Percentiles rank a stretch among this genome's conserved stretches.
phyloP scores from a whole-genome alignment of 2,113 vertebrate species.

The Hippocampus zosterae region DNA sequence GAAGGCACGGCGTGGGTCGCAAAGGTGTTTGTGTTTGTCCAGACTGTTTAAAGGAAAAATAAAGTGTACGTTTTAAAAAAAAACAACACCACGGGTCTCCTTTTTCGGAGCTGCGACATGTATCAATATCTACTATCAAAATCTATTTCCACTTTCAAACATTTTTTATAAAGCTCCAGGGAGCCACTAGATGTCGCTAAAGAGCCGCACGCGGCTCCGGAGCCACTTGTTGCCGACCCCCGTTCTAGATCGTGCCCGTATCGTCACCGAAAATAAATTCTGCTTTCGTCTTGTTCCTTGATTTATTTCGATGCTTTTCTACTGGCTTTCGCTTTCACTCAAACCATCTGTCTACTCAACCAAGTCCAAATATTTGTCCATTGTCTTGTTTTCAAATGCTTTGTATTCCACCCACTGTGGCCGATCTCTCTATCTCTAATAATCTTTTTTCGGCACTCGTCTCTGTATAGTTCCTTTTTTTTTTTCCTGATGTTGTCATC shows the following conservation, averaged over 20 bases:
- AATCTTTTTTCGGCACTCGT: slow-evolving; percentile 5
- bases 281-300: neutral
- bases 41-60: too few relatives aligned
- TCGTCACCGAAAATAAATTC: neutral
- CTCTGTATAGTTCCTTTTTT: neutral
- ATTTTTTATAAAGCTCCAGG: too few relatives aligned
- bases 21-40: too few relatives aligned
- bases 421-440: too few relatives aligned
- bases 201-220: too few relatives aligned
- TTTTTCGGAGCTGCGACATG: too few relatives aligned
- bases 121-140: too few relatives aligned
- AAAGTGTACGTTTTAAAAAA: too few relatives aligned
- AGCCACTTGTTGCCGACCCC: neutral
- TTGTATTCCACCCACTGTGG: slow-evolving; percentile 5
- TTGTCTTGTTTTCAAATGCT: slow-evolving; percentile 7
- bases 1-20: too few relatives aligned
- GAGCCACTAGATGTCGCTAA: too few relatives aligned
- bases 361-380: slow-evolving; percentile 1
- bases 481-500: slow-evolving; percentile 2
- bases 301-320: slow-evolving; percentile 9
- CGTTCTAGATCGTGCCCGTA: neutral
- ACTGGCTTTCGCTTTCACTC: slow-evolving; percentile 16
- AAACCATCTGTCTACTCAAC: slow-evolving; percentile 18
- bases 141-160: too few relatives aligned
- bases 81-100: too few relatives aligned